Base-by-base conservation (phyloP, 64 coral and sea anemone species). In the Cladopsammia gracilis region DNA sequence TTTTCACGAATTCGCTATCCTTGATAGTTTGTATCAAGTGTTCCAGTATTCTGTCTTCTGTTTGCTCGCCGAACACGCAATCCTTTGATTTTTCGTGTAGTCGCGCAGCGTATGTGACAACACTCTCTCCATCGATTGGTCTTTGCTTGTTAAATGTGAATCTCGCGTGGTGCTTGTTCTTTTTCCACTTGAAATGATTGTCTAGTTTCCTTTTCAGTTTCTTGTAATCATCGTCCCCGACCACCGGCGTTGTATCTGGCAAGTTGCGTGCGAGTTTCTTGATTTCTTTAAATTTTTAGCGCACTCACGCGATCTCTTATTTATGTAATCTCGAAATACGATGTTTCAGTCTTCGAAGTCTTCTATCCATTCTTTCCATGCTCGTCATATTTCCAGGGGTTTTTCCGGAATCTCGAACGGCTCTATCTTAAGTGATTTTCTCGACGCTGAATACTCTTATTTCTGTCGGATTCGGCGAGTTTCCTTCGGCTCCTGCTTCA, bases 181-280 rank as follows among this genome's bases (percentile, higher is more conserved):
- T 49, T 48, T 46, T 75, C 5, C 0, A 34, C 18, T 50, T 5
- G 43, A 76, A 76, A 51, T n/a, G 73, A 13, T 49, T 75, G 72
- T 14, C 19, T 12, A 75, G 46, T 16, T 77, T 52, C 16, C 5
- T 19, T 11, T 18, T 84, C 45, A 47, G 20, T 69, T 89, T 95
- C 72, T 85, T 74, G 65, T 64, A 87, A 14, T 86, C 71, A n/a
- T 81, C 83, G 70, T 95, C 88, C 42, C 22, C 61, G n/a, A 18
- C 78, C 8, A 52, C 51, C 44, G 78, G 62, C 54, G 79, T 10
- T 10, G 61, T 64, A 25, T 95, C 73, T 71, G 88, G 89, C 26
- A 91, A 24, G 62, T 94, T 95, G 70, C 77, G 48, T 20, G 92
- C 64, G 14, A 89, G 77, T 88, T 93, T 93, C 91, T 93, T 93